These are phyloP conservation scores for Datnioides undecimradiatus DNA, from an alignment of 2,113 vertebrate species.

Conservation along the genomic window DNA sequence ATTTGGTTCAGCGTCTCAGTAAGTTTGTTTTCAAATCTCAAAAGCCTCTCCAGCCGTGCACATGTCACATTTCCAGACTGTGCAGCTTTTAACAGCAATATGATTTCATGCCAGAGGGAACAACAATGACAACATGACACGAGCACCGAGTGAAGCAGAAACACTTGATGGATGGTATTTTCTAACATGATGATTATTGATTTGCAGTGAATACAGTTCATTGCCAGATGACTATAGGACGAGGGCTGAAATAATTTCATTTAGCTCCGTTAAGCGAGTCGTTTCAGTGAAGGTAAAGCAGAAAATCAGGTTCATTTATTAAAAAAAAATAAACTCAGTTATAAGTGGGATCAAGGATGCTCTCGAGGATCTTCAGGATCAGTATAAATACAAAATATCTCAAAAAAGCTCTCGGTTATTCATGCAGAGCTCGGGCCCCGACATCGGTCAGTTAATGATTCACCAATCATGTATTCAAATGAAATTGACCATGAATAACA, in stretches of 20 bases:
- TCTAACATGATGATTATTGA: constrained; percentile 44
- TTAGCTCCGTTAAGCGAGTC: background rate
- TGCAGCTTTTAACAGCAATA: background rate
- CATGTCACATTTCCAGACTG: constrained; percentile 1
- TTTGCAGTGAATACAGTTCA: constrained; percentile 23
- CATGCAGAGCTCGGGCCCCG: constrained; percentile 5
- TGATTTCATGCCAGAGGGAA: constrained; percentile 33
- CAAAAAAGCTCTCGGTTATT: background rate
- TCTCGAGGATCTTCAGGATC: constrained; percentile 6
- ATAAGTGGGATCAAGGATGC: constrained; percentile 23
- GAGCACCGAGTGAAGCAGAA: background rate
- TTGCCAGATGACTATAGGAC: background rate
- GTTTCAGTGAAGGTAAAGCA: constrained; percentile 14
- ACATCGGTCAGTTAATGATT: constrained; percentile 5
- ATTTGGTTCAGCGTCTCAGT: background rate
- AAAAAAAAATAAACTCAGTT: background rate
- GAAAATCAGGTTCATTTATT: constrained; percentile 12
- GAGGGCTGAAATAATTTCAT: constrained; percentile 17
- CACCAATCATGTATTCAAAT: constrained; percentile 21
- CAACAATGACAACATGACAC: constrained; percentile 4
- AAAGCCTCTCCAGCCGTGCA: constrained; percentile 10
- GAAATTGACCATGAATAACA: background rate
- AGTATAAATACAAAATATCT: background rate
- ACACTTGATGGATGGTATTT: background rate
- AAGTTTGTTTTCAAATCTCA: background rate